These are phyloP conservation scores for Graphium colonna DNA, from an alignment of 2,888 invertebrate species.

Conservation along the genomic window DNA sequence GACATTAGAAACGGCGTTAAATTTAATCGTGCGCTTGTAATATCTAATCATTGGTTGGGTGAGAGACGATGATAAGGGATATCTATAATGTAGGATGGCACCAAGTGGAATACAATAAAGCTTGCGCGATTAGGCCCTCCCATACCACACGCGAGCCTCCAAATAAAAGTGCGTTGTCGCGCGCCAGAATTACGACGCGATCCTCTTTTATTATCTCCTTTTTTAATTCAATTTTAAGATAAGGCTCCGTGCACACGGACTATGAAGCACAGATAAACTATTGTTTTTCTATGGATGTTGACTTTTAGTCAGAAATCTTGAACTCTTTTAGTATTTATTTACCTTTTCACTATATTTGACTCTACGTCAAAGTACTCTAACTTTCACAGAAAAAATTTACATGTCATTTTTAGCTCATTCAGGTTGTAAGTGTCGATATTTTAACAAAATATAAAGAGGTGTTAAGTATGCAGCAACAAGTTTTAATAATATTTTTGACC, in stretches of 20 bases:
- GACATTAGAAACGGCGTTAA: slow-evolving; percentile 15
- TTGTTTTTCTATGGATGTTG: no score
- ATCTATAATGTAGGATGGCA: slow-evolving; percentile 22
- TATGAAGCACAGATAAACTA: slow-evolving; percentile 21
- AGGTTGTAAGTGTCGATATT: no score
- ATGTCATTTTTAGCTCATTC: no score
- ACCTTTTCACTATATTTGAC: no score
- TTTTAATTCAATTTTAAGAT: slow-evolving; percentile 78
- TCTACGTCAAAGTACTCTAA: no score
- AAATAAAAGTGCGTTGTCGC: slow-evolving; percentile 76
- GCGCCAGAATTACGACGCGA: slow-evolving; percentile 76
- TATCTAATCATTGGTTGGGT: slow-evolving; percentile 19
- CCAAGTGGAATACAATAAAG: slow-evolving; percentile 45
- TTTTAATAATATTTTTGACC: no score
- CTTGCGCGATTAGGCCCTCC: slow-evolving; percentile 62
- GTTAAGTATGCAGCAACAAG: no score
- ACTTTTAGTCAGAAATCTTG: no score
- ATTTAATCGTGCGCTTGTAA: slow-evolving; percentile 1
- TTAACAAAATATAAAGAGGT: no score
- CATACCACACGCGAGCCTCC: slow-evolving; percentile 64
- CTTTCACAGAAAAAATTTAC: no score
- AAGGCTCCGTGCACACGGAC: slow-evolving; percentile 52
- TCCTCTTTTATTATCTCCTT: slow-evolving; percentile 68
- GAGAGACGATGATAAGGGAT: slow-evolving; percentile 15
- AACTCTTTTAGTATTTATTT: no score